phyloP scores from a whole-genome alignment of 1,140 invertebrate species.

The Bradysia coprophila region DNA sequence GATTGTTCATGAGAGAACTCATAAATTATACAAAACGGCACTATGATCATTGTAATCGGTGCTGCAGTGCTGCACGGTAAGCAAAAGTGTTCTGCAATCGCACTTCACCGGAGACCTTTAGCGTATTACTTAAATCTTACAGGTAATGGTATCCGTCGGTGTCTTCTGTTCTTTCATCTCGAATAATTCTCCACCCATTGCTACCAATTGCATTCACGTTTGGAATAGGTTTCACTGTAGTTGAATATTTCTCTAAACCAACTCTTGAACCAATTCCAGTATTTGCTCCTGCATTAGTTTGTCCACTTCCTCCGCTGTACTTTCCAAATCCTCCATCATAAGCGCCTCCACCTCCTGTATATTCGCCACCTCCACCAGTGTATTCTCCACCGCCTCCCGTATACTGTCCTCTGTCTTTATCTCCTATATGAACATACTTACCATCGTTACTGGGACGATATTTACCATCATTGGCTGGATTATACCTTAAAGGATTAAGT shows the following conservation, averaged over 20 bases:
- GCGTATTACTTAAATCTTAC: too few species aligned
- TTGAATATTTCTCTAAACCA: too few species aligned
- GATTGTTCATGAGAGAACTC: too few species aligned
- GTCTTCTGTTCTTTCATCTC: conserved; percentile 13
- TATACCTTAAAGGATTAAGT: conserved; percentile 4
- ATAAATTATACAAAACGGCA: too few species aligned
- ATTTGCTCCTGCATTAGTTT: conserved; percentile 4
- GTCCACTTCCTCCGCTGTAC: conserved; percentile 6
- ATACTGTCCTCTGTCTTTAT: conserved; percentile 6
- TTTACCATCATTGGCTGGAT: conserved; percentile 9
- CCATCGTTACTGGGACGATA: conserved; percentile 14
- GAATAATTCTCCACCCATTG: conserved; percentile 18
- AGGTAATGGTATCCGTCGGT: conserved; percentile 21
- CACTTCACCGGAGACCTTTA: too few species aligned
- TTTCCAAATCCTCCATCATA: background rate
- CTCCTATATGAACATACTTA: conserved; percentile 8
- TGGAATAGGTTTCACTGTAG: too few species aligned
- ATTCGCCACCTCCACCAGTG: conserved; percentile 7
- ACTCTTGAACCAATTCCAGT: too few species aligned
- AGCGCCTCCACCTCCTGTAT: conserved; percentile 3
- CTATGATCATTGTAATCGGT: too few species aligned
- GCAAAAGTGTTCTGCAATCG: background rate
- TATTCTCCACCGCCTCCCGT: conserved; percentile 5
- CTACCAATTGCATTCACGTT: too few species aligned
- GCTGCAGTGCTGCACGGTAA: too few species aligned